These are phyloP conservation scores for Typhlichthys eigenmanni DNA, from an alignment of 2,797 vertebrate species.

Conservation along the genomic window DNA sequence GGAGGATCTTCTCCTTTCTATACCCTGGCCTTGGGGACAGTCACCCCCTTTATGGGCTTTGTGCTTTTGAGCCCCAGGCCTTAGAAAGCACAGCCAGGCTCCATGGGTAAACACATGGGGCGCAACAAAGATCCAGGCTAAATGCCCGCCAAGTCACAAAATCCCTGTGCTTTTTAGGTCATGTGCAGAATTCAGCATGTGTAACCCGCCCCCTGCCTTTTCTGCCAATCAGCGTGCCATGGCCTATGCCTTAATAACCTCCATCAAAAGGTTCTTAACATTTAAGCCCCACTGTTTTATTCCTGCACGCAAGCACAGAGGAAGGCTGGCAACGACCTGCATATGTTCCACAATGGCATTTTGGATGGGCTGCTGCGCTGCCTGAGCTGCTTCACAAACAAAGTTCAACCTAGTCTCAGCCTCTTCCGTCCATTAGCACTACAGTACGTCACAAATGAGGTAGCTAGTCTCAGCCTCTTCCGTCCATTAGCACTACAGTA, in stretches of 20 bases:
- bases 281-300: conserved; percentile 43
- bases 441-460: no score
- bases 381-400: conserved; percentile 12
- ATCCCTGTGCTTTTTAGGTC: conserved; percentile 59
- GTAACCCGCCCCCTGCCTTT: conserved; percentile 1
- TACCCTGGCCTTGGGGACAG: conserved; percentile 43
- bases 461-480: no score
- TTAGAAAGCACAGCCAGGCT: conserved; percentile 64
- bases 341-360: conserved; percentile 6
- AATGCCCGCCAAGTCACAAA: conserved; percentile 64
- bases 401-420: background rate
- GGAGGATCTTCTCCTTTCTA: conserved; percentile 55
- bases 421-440: no score
- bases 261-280: conserved; percentile 54
- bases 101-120: conserved; percentile 63
- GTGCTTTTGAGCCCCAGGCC: conserved; percentile 55
- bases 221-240: conserved; percentile 47
- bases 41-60: conserved; percentile 28
- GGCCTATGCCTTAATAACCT: conserved; percentile 44
- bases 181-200: conserved; percentile 53
- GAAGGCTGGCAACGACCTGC: conserved; percentile 9
- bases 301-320: conserved; percentile 13
- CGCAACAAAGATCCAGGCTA: conserved; percentile 65
- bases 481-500: no score
- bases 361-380: background rate